These are phyloP conservation scores for Zaprionus gabonicus DNA, from an alignment of 1,140 invertebrate genomes.

Conservation along the genomic window DNA sequence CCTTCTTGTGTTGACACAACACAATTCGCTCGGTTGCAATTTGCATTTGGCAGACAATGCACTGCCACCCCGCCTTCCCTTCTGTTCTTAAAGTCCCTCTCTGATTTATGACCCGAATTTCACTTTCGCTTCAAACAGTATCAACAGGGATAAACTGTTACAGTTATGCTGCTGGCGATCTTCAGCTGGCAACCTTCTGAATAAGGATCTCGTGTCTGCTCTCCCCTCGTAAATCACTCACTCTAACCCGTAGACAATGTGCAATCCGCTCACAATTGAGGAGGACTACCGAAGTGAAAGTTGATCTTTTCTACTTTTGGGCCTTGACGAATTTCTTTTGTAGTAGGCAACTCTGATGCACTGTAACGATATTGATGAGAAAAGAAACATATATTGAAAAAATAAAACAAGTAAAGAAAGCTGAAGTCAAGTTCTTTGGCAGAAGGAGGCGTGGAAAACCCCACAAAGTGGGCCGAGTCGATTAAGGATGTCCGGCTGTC, in stretches of 20 bases:
- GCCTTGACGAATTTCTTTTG: conserved; percentile 21
- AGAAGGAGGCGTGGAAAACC: no score
- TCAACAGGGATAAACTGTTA: conserved; percentile 35
- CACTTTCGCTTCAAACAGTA: conserved; percentile 56
- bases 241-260: conserved; percentile 41
- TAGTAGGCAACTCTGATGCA: neutral
- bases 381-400: no score
- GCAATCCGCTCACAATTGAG: conserved; percentile 11
- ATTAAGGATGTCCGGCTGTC: no score
- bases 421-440: no score
- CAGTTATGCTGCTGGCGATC: conserved; percentile 25
- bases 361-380: no score
- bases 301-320: neutral
- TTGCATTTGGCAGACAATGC: conserved; percentile 46
- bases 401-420: no score
- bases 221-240: conserved; percentile 74
- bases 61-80: conserved; percentile 12
- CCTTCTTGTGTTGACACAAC: conserved; percentile 61
- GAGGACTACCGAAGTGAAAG: conserved; percentile 32
- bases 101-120: conserved; percentile 62
- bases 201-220: conserved; percentile 33
- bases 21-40: conserved; percentile 63
- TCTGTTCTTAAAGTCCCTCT: neutral
- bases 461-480: no score
- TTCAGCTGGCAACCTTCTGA: conserved; percentile 25